Base-by-base conservation (phyloP, 2,113 vertebrate species). In the Sinocyclocheilus anshuiensis region DNA sequence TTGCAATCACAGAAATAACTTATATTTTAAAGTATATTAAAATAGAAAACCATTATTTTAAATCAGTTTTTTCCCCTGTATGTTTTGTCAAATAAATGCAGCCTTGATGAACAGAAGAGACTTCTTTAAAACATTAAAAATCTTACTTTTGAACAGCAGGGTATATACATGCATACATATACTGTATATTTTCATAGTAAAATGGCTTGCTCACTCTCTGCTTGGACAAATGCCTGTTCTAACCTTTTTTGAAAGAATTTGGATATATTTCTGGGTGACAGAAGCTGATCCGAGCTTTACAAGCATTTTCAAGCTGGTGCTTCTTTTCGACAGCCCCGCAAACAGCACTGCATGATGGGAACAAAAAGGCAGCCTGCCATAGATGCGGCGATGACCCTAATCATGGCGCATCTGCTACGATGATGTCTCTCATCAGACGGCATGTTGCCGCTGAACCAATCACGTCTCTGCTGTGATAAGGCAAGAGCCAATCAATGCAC, bases 251-350 rank as follows among this genome's bases (percentile, higher is more conserved):
- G 16, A 26, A 48, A 65, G 39, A 50, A 67, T 12, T 12, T 81
- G 22, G 20, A 63, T 42, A 61, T 59, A 39, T 13, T 74, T 53
- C 67, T 59, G 24, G 4, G 4, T 26, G 36, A 53, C 33, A n/a
- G 67, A 71, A 74, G 53, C 53, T 81, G 87, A 84, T 84, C 76
- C 89, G 85, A 80, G 77, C 76, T 87, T 29, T 86, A 87, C 86
- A 90, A 90, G 90, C 86, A 92, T 90, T 65, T 81, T 61, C 59
- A 80, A 80, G 33, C 77, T 80, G 91, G 80, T 81, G 20, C 63
- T 63, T n/a, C 45, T 74, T 65, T 81, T 75, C 20, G 26, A 55
- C 26, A 67, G 72, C 39, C 50, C 53, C 9, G 29, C 57, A 55
- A 75, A 67, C 55, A 65, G 75, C 78, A 87, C 76, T 22, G 72